phyloP scores from a whole-genome alignment of 2,797 vertebrate genomes.

The Neosalanx taihuensis region DNA sequence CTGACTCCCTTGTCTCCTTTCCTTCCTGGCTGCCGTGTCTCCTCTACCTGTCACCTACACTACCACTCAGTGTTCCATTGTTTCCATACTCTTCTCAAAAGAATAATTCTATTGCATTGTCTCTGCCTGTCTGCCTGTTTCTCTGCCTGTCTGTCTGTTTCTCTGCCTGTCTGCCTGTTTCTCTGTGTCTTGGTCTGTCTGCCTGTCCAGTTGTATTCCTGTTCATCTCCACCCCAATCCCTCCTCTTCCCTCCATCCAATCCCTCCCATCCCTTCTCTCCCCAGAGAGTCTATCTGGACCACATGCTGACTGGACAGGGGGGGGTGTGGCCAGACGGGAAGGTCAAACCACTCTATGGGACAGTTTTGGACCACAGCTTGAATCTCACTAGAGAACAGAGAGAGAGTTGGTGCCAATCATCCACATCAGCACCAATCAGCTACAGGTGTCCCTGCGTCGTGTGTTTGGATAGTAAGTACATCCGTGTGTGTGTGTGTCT shows the following conservation, averaged over 20 bases:
- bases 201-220: constrained; percentile 18
- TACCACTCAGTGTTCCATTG: neutral
- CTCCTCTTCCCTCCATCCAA: neutral
- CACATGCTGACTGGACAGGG: constrained; percentile 25
- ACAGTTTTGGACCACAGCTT: constrained; percentile 6
- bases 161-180: neutral
- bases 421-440: neutral
- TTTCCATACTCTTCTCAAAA: constrained; percentile 12
- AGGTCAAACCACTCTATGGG: constrained; percentile 33
- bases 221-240: neutral
- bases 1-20: too few relatives aligned
- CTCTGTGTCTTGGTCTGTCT: neutral
- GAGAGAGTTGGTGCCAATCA: neutral
- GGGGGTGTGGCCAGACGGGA: constrained; percentile 31
- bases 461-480: neutral
- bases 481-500: neutral
- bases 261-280: neutral
- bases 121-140: neutral
- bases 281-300: constrained; percentile 9
- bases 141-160: neutral
- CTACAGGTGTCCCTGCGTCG: neutral
- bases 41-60: constrained; percentile 5
- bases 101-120: neutral
- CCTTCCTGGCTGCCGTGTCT: too few relatives aligned
- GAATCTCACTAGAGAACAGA: constrained; percentile 26